Evolutionary conservation across 2,888 invertebrate genomes (phyloP).

Genomic region (Drosophila lacicola): DNA sequence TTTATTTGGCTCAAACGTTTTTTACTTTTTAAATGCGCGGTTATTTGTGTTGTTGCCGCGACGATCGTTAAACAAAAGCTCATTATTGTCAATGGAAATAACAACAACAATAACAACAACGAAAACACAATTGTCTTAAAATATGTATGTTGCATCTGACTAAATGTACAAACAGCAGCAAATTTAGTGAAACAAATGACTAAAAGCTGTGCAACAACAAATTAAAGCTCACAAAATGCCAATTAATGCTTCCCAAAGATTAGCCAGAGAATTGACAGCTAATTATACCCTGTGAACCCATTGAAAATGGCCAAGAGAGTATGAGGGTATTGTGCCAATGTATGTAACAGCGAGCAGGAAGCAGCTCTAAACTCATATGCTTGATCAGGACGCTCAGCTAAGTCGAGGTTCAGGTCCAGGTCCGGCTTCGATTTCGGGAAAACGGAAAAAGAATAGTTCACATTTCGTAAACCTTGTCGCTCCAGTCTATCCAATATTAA

Average conservation of each 20-base stretch:
- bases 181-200: background rate
- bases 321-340: too few species aligned
- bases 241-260: background rate
- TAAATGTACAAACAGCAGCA: background rate
- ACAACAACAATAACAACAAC: too few species aligned
- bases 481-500: too few species aligned
- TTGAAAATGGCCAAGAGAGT: too few species aligned
- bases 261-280: background rate
- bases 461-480: too few species aligned
- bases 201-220: background rate
- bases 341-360: too few species aligned
- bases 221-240: background rate
- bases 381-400: too few species aligned
- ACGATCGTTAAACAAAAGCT: conserved; percentile 18
- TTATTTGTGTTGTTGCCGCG: conserved; percentile 21
- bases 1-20: conserved; percentile 38
- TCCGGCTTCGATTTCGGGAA: too few species aligned
- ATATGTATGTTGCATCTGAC: background rate
- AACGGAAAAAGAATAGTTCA: too few species aligned
- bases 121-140: too few species aligned
- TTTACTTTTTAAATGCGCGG: conserved; percentile 3
- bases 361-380: too few species aligned
- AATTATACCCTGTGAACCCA: background rate
- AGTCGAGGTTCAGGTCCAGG: too few species aligned
- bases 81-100: background rate